Conservation (phyloP, 2,113 vertebrate genomes). For the Struthidea cinerea region DNA sequence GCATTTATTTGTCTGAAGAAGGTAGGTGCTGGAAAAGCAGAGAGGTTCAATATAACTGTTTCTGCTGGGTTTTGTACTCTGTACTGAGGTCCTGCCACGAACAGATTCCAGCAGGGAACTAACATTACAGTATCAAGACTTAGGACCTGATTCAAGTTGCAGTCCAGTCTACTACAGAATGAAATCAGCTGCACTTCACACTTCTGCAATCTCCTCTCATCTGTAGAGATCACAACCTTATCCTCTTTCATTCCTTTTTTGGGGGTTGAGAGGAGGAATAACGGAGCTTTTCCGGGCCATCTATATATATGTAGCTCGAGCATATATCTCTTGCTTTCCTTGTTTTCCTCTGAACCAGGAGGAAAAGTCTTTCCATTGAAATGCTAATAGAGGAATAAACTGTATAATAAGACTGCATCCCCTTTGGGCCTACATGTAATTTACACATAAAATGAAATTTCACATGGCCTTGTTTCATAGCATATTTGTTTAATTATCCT, state of each 20-base stretch:
- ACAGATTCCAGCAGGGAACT: slow-evolving; percentile 50
- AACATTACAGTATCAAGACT: slow-evolving; percentile 32
- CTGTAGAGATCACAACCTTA: slow-evolving; percentile 15
- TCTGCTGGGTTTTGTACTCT: slow-evolving; percentile 23
- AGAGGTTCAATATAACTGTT: neutral
- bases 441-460: slow-evolving; percentile 81
- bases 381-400: slow-evolving; percentile 70
- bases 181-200: slow-evolving; percentile 32
- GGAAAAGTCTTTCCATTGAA: slow-evolving; percentile 65
- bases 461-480: slow-evolving; percentile 69
- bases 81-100: slow-evolving; percentile 24
- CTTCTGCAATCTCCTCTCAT: slow-evolving; percentile 26
- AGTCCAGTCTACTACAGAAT: slow-evolving; percentile 35
- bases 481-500: slow-evolving; percentile 79
- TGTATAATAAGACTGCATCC: slow-evolving; percentile 67
- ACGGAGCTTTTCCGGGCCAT: neutral
- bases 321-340: slow-evolving; percentile 7
- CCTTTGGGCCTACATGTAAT: slow-evolving; percentile 75
- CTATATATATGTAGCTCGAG: neutral
- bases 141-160: slow-evolving; percentile 41
- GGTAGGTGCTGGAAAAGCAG: neutral
- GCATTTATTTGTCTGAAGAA: slow-evolving; percentile 30
- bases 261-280: neutral
- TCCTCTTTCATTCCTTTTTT: slow-evolving; percentile 13
- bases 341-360: slow-evolving; percentile 54